Conservation (phyloP, 2,113 vertebrate genomes). For the Rhea americana region DNA sequence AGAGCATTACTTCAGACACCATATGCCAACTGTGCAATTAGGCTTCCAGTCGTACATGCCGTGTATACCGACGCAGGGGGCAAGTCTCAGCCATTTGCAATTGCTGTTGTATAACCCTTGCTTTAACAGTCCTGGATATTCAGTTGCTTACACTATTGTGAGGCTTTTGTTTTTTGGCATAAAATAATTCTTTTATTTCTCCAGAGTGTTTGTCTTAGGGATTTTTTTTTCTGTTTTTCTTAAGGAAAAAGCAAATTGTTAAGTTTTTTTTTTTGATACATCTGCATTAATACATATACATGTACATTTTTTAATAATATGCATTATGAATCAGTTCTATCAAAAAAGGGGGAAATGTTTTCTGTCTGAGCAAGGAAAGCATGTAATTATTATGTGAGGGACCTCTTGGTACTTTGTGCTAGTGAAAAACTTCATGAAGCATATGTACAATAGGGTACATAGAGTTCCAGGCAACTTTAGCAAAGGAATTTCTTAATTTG, state of each 20-base stretch:
- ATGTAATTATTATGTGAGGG: neutral
- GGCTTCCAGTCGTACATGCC: neutral
- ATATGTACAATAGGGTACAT: neutral
- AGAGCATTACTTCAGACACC: constrained; percentile 13
- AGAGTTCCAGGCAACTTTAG: neutral
- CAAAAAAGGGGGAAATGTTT: neutral
- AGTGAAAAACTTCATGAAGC: neutral
- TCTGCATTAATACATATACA: neutral
- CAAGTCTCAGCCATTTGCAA: neutral
- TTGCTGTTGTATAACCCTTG: neutral
- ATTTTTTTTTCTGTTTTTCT: neutral
- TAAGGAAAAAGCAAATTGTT: neutral
- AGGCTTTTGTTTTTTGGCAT: neutral
- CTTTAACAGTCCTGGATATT: neutral
- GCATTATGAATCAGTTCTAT: neutral
- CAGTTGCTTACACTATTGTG: neutral
- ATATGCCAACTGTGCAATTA: constrained; percentile 40
- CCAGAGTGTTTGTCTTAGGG: neutral
- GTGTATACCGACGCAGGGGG: neutral
- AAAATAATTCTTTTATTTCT: neutral
- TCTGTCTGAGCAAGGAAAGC: neutral
- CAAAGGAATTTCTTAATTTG: neutral
- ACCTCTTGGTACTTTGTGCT: neutral
- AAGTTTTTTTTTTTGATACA: neutral
- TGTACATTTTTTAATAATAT: neutral